Percentiles rank a stretch among this genome's conserved stretches.
These are phyloP conservation scores for Atta texana DNA, from an alignment of 1,140 invertebrate genomes.

Conservation along the genomic window DNA sequence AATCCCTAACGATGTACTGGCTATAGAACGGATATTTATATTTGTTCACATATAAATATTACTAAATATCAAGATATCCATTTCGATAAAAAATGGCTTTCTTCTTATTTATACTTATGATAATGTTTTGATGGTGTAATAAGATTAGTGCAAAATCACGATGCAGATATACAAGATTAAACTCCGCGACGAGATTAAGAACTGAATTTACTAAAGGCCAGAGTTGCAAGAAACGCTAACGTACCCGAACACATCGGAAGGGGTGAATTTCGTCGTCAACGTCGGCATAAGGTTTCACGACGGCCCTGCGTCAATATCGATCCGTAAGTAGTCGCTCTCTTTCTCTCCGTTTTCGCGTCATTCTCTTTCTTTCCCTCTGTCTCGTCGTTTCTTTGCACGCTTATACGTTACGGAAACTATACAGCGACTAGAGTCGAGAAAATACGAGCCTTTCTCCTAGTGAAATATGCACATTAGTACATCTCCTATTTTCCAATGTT, in stretches of 20 bases:
- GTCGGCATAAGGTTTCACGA: conserved; percentile 66
- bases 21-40: too few species aligned
- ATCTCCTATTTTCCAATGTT: conserved; percentile 35
- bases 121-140: not conserved
- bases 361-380: conserved; percentile 36
- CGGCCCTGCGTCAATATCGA: conserved; percentile 72
- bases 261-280: conserved; percentile 58
- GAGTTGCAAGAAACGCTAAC: conserved; percentile 14
- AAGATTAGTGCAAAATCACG: conserved; percentile 12
- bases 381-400: conserved; percentile 72
- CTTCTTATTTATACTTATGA: too few species aligned
- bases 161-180: not conserved
- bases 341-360: conserved; percentile 52
- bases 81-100: too few species aligned
- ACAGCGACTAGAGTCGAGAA: conserved; percentile 39
- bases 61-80: too few species aligned
- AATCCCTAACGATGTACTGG: too few species aligned
- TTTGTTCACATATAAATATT: too few species aligned
- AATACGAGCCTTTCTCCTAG: conserved; percentile 40
- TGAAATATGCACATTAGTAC: conserved; percentile 43
- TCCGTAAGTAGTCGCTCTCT: conserved; percentile 50
- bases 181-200: conserved; percentile 2
- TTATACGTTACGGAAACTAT: conserved; percentile 53
- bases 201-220: conserved; percentile 11
- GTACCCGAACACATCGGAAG: conserved; percentile 15